Base-by-base conservation (phyloP, 2,888 invertebrate genomes). In the Neria commutata region DNA sequence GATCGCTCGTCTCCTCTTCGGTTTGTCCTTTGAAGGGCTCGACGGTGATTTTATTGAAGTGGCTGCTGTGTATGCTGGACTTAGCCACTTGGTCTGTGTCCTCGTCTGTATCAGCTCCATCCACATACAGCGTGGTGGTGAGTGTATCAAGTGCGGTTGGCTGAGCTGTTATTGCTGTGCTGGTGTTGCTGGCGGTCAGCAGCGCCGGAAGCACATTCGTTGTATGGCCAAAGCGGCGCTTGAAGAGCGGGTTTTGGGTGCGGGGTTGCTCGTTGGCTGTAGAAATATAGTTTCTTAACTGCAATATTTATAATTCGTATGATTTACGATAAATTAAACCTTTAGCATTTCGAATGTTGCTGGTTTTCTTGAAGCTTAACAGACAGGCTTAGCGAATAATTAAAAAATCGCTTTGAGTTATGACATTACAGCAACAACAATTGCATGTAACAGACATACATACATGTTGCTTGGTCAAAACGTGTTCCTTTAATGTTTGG, bases 191-290 rank as follows among this genome's bases (percentile, higher is more conserved):
- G 5, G 72, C 67, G 11, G 72, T 61, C 3, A 67, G 66, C 3
- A 68, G 64, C 2, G 69, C 64, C 1, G 64, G 52, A n/a, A 70
- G 73, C 17, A 70, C 67, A 48, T 60, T 78, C 56, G 66, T 79
- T 70, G 62, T 72, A 21, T 74, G 69, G 55, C 77, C 75, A 33
- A 71, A 76, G 61, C 81, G 76, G 1, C 83, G 81, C 54, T 84
- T 84, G 62, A 83, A 84, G 1, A 83, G 79, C 1, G 79, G 77
- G 64, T 78, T 81, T 57, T 74, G 75, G 14, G 78, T 78, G 56
- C 70, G 83, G 69, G 61, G 82, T 71, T 67, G 75, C 75, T 83
- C 76, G 73, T 82, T 71, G 73, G 61, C 75, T 78, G 47, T 37
- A 52, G 60, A 33, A 49, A 5, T 25, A 10, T 16, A 11, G 40